These are phyloP conservation scores for Pseudomyrmex pallidus DNA, from an alignment of 1,140 invertebrate genomes.

Conservation along the genomic window DNA sequence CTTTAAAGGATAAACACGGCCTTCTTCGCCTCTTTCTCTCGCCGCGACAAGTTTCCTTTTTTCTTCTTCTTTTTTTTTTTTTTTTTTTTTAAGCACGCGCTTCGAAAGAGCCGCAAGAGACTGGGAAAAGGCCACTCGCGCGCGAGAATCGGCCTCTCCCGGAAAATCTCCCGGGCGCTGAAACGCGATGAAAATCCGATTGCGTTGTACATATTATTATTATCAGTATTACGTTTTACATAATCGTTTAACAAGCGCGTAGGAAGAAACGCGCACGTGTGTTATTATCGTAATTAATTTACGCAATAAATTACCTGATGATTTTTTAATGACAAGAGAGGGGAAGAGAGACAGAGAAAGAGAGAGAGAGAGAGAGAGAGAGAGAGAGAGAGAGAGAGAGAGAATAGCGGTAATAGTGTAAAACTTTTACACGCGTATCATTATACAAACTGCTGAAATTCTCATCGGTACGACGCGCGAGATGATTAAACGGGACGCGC, in stretches of 20 bases:
- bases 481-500: slow-evolving; percentile 32
- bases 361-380: too few relatives aligned
- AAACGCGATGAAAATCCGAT: slow-evolving; percentile 20
- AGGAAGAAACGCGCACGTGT: too few relatives aligned
- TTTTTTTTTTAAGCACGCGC: slow-evolving; percentile 35
- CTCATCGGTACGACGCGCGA: neutral
- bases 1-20: slow-evolving; percentile 48
- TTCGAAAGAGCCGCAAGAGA: slow-evolving; percentile 40
- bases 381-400: too few relatives aligned
- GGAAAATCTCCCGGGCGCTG: slow-evolving; percentile 13
- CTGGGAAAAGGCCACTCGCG: slow-evolving; percentile 2
- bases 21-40: neutral
- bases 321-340: neutral
- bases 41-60: neutral
- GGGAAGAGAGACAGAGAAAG: too few relatives aligned
- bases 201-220: neutral
- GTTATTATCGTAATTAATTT: slow-evolving; percentile 20
- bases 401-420: neutral
- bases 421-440: neutral
- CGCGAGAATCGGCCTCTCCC: slow-evolving; percentile 14
- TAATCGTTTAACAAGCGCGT: neutral
- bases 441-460: slow-evolving; percentile 1
- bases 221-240: neutral
- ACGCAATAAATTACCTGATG: neutral
- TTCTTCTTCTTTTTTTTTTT: too few relatives aligned